A percentile compares a stretch with the other conserved stretches of the same genome.
phyloP scores from a whole-genome alignment of 2,888 invertebrate species.

The Calliphora vomitoria region DNA sequence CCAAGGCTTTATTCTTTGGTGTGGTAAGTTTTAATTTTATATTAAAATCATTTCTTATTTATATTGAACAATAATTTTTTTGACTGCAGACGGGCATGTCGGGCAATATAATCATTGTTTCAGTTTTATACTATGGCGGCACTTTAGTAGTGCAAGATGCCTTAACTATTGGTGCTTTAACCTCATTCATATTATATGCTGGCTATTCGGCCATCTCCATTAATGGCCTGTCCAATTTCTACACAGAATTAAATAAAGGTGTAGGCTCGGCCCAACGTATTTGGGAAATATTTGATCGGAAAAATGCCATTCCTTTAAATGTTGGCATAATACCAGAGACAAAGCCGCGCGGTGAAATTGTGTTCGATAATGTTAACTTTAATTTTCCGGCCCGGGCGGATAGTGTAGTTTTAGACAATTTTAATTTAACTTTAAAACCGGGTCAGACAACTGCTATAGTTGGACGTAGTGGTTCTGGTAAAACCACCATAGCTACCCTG shows the following conservation, averaged over 20 bases:
- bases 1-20: conserved; percentile 95
- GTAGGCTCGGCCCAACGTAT: conserved; percentile 95
- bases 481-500: conserved; percentile 95
- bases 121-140: conserved; percentile 96
- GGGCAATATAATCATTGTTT: conserved; percentile 95
- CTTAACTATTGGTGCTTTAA: conserved; percentile 93
- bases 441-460: conserved; percentile 92
- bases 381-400: conserved; percentile 89
- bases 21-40: conserved; percentile 86
- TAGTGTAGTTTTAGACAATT: conserved; percentile 87
- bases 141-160: conserved; percentile 92
- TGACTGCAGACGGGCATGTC: conserved; percentile 91
- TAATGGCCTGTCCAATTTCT: conserved; percentile 95
- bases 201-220: conserved; percentile 96
- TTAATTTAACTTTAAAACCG: conserved; percentile 88
- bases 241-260: conserved; percentile 96
- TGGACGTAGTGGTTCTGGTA: conserved; percentile 97
- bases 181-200: conserved; percentile 97
- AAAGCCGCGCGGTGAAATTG: conserved; percentile 87
- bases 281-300: conserved; percentile 94
- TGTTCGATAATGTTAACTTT: conserved; percentile 90
- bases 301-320: conserved; percentile 90
- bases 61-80: conserved; percentile 46
- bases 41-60: not conserved
- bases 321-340: conserved; percentile 82